Evolutionary conservation across 1,140 invertebrate species (phyloP).

Genomic region (Ceratosolen fusciceps): DNA sequence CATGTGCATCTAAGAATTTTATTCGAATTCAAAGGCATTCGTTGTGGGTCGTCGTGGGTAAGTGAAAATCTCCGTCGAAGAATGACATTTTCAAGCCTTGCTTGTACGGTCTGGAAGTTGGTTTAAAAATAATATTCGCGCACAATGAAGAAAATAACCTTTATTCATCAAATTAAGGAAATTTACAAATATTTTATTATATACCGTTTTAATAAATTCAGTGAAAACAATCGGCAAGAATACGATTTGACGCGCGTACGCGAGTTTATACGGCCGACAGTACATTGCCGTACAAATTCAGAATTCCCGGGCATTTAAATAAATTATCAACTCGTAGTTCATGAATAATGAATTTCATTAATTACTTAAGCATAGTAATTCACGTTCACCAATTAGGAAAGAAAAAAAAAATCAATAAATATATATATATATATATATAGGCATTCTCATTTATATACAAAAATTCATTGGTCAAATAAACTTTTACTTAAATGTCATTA

Average conservation of each 20-base stretch:
- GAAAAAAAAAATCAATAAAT: too few species aligned
- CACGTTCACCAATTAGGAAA: too few species aligned
- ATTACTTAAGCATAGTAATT: background rate
- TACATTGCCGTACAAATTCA: background rate
- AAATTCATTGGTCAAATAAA: background rate
- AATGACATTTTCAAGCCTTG: too few species aligned
- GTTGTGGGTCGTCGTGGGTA: too few species aligned
- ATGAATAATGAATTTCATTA: background rate
- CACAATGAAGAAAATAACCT: conserved; percentile 9
- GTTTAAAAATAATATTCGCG: background rate
- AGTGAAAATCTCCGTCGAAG: too few species aligned
- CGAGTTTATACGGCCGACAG: background rate
- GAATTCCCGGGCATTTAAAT: background rate
- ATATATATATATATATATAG: too few species aligned
- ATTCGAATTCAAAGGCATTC: too few species aligned
- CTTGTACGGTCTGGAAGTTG: too few species aligned
- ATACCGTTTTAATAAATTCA: background rate
- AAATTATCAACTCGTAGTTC: background rate
- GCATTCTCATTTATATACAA: too few species aligned
- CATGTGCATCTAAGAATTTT: too few species aligned
- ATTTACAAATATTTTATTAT: conserved; percentile 2
- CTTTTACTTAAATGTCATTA: conserved; percentile 2
- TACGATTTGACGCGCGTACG: background rate
- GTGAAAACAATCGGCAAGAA: background rate
- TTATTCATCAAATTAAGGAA: conserved; percentile 13